Evolutionary conservation across 1,140 invertebrate species (phyloP).

Genomic region (Onthophagus taurus): DNA sequence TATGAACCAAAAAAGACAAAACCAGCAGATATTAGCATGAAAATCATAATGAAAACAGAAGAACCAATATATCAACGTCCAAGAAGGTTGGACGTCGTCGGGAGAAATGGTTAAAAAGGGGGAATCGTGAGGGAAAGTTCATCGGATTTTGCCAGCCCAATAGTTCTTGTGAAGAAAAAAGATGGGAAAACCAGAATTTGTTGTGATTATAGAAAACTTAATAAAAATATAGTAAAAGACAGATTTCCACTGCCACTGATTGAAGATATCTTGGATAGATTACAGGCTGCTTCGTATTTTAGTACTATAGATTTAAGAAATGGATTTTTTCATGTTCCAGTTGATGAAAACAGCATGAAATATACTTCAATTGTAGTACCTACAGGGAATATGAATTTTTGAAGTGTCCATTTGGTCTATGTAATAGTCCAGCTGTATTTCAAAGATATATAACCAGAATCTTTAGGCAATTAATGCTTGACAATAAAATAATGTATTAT

Average conservation of each 20-base stretch:
- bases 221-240: constrained; percentile 21
- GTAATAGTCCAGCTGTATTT: too few species aligned
- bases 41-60: constrained; percentile 14
- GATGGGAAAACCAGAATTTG: constrained; percentile 16
- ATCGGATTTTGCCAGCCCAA: constrained; percentile 38
- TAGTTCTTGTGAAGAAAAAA: too few species aligned
- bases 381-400: too few species aligned
- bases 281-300: constrained; percentile 17
- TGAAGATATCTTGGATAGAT: constrained; percentile 18
- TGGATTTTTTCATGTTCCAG: constrained; percentile 18
- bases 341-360: constrained; percentile 12
- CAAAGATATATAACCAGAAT: too few species aligned
- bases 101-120: constrained; percentile 17
- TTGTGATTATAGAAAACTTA: constrained; percentile 24
- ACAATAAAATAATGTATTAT: too few species aligned
- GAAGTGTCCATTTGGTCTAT: too few species aligned
- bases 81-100: too few species aligned
- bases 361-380: constrained; percentile 12
- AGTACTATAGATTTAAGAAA: constrained; percentile 16
- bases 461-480: too few species aligned
- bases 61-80: constrained; percentile 29
- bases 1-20: constrained; percentile 15
- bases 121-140: constrained; percentile 24
- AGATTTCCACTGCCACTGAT: constrained; percentile 20
- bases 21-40: constrained; percentile 16